Percentiles rank a stretch among this genome's conserved stretches.
Conservation (phyloP, 2,113 vertebrate genomes). For the Salvelinus sp. region DNA sequence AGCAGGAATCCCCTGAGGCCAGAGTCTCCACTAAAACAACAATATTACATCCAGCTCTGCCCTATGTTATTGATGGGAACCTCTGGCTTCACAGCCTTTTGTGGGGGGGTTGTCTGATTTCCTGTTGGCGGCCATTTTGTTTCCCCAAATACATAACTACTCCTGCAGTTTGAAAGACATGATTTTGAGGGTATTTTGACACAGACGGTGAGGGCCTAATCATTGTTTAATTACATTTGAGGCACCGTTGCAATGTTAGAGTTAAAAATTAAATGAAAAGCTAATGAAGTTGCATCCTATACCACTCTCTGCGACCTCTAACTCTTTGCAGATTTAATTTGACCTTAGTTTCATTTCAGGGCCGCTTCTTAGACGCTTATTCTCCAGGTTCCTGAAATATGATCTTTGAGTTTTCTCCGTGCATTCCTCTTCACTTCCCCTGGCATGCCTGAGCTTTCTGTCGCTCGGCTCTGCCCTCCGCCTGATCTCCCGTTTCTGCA, state of each 20-base stretch:
- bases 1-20: constrained; percentile 50
- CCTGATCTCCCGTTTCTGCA: constrained; percentile 73
- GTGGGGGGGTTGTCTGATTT: constrained; percentile 24
- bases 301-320: not conserved
- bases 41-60: constrained; percentile 41
- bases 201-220: not conserved
- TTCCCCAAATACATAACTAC: constrained; percentile 4
- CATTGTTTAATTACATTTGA: not conserved
- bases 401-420: constrained; percentile 64
- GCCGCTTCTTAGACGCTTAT: constrained; percentile 38
- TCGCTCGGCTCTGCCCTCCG: constrained; percentile 60
- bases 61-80: constrained; percentile 32
- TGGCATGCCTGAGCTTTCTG: constrained; percentile 54
- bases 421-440: constrained; percentile 48
- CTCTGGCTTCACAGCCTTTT: constrained; percentile 9
- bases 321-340: constrained; percentile 16
- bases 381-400: constrained; percentile 74
- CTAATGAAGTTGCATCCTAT: not conserved
- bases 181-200: constrained; percentile 3
- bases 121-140: constrained; percentile 23
- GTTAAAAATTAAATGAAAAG: not conserved
- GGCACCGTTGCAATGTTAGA: not conserved
- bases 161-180: not conserved
- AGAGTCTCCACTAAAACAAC: constrained; percentile 43
- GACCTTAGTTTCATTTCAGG: constrained; percentile 12